Percentiles rank a stretch among this genome's conserved stretches.
Evolutionary conservation across 30 jellyfish, hydroid and myxozoan genomes (phyloP).

Genomic region (Sanderia malayensis): DNA sequence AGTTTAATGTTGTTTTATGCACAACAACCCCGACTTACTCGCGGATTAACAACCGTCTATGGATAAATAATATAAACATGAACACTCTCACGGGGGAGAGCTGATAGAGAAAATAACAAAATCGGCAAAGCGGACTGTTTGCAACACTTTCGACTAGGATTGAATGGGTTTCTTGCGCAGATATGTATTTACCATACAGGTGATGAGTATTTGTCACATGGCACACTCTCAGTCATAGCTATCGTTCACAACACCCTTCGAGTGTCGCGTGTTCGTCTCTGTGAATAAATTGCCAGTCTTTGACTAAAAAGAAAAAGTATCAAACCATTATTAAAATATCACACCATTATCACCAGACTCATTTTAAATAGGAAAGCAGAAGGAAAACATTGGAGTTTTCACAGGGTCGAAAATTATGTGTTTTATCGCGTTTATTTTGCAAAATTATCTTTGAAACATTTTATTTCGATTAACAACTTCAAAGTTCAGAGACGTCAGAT

Average conservation of each 20-base stretch:
- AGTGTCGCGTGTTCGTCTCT: slow-evolving; percentile 15
- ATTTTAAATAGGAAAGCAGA: too few relatives aligned
- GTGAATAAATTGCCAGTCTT: slow-evolving; percentile 16
- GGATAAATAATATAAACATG: too few relatives aligned
- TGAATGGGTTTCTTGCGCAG: neutral
- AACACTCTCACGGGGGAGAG: too few relatives aligned
- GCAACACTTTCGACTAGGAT: neutral
- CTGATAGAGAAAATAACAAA: too few relatives aligned
- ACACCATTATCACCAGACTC: neutral
- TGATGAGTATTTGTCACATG: too few relatives aligned
- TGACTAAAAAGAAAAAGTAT: neutral
- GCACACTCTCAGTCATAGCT: too few relatives aligned
- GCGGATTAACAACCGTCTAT: too few relatives aligned
- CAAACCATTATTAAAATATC: neutral
- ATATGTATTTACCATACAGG: neutral
- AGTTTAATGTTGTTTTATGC: too few relatives aligned
- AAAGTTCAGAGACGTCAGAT: neutral
- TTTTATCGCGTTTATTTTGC: neutral
- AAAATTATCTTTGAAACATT: too few relatives aligned
- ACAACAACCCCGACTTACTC: too few relatives aligned
- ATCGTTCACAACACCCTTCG: neutral
- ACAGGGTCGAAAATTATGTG: neutral
- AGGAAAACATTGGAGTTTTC: neutral
- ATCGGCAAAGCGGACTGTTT: too few relatives aligned
- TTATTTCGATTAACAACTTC: neutral